A percentile compares a stretch with the other conserved stretches of the same genome.
Evolutionary conservation across 2,888 invertebrate genomes (phyloP).

Genomic region (Pegoplata infirma): DNA sequence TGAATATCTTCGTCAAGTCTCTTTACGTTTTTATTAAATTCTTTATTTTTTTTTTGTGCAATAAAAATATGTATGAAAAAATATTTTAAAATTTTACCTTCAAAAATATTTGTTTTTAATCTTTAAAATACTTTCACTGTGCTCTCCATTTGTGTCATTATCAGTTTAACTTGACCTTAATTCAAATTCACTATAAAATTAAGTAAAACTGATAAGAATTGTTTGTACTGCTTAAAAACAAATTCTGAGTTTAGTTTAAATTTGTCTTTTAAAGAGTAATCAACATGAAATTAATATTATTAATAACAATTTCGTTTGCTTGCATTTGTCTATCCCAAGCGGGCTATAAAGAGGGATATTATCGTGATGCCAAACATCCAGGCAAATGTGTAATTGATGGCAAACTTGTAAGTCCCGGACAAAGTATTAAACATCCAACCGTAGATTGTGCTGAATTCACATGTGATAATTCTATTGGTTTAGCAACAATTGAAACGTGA

Average conservation of each 20-base stretch:
- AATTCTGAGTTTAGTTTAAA: not conserved
- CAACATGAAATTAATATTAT: constrained; percentile 35
- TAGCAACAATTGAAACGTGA: constrained; percentile 63
- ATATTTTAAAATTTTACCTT: too few relatives aligned
- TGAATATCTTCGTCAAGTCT: too few relatives aligned
- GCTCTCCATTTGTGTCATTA: not conserved
- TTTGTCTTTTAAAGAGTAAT: not conserved
- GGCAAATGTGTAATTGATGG: constrained; percentile 56
- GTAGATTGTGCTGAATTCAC: constrained; percentile 61
- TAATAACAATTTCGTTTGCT: not conserved
- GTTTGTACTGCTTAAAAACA: not conserved
- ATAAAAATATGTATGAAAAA: too few relatives aligned
- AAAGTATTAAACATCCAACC: constrained; percentile 60
- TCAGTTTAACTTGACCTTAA: constrained; percentile 13
- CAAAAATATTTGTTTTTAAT: too few relatives aligned
- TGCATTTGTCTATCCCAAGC: constrained; percentile 26
- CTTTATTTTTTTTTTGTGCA: too few relatives aligned
- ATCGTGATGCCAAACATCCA: constrained; percentile 50
- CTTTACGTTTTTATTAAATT: too few relatives aligned
- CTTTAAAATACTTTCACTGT: not conserved
- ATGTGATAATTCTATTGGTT: constrained; percentile 59
- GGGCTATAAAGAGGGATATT: constrained; percentile 37
- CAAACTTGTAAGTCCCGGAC: constrained; percentile 54
- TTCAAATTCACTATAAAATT: not conserved
- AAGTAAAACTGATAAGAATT: not conserved